Evolutionary conservation across 2,797 vertebrate species (phyloP).

Genomic region (Neosilurus mollespiculum): DNA sequence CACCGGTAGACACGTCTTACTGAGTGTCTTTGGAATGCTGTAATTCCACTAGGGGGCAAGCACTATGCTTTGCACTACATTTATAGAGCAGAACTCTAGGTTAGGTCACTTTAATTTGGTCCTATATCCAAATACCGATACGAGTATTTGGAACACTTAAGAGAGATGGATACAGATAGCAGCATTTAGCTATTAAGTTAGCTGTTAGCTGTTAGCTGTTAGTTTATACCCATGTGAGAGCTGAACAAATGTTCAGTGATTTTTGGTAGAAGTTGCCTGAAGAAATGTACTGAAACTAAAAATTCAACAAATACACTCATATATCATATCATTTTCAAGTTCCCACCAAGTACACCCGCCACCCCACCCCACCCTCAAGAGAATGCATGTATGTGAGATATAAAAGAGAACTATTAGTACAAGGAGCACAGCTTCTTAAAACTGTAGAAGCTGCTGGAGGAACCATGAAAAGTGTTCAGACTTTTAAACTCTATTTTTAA

Average conservation of each 20-base stretch:
- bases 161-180: background rate
- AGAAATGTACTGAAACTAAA: background rate
- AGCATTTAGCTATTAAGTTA: background rate
- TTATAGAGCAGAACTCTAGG: background rate
- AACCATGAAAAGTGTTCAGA: background rate
- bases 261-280: background rate
- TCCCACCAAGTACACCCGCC: background rate
- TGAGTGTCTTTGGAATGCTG: background rate
- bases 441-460: background rate
- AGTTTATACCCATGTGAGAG: background rate
- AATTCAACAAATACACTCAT: background rate
- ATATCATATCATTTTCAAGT: background rate
- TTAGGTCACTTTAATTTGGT: background rate
- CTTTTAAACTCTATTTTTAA: background rate
- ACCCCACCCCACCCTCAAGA: no score
- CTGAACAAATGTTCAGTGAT: background rate
- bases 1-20: no score
- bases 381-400: background rate
- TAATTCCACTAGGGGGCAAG: conserved; percentile 41
- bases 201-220: no score
- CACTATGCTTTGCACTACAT: conserved; percentile 12
- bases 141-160: background rate
- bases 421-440: background rate
- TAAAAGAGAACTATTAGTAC: background rate
- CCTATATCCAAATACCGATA: background rate